A percentile compares a stretch with the other conserved stretches of the same genome.
Conservation (phyloP, 2,113 vertebrate species). For the Scophthalmus maximus region DNA sequence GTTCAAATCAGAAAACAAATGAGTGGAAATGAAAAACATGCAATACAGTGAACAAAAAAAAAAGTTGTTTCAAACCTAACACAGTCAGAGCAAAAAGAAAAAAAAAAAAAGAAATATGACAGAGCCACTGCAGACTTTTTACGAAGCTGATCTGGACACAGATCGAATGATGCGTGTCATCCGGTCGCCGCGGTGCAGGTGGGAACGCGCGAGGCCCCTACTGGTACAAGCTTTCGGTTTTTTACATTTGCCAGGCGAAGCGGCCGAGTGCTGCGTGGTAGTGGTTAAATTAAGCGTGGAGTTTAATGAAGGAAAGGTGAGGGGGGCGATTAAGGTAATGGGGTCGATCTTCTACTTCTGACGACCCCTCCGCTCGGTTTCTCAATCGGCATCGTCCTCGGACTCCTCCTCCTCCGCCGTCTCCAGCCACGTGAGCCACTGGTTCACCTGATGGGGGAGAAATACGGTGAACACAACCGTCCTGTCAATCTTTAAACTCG, state of each 20-base stretch:
- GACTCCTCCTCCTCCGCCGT: slow-evolving; percentile 99
- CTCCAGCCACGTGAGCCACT: slow-evolving; percentile 99
- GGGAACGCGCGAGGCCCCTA: slow-evolving; percentile 38
- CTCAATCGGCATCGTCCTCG: slow-evolving; percentile 97
- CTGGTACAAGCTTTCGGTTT: slow-evolving; percentile 77
- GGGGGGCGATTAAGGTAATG: slow-evolving; percentile 75
- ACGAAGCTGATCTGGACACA: slow-evolving; percentile 46
- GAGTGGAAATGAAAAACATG: slow-evolving; percentile 37
- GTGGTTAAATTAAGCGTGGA: slow-evolving; percentile 86
- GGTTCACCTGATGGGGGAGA: slow-evolving; percentile 88
- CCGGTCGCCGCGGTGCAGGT: slow-evolving; percentile 12
- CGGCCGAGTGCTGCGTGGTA: slow-evolving; percentile 84
- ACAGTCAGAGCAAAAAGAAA: neutral
- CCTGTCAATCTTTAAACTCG: neutral
- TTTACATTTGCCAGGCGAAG: slow-evolving; percentile 86
- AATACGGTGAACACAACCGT: neutral
- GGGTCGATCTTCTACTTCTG: slow-evolving; percentile 77
- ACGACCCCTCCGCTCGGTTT: slow-evolving; percentile 87
- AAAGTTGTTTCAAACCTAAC: slow-evolving; percentile 17
- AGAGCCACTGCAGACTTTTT: slow-evolving; percentile 51
- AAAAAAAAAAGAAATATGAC: slow-evolving; percentile 1
- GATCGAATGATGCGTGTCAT: slow-evolving; percentile 38
- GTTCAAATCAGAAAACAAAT: slow-evolving; percentile 12
- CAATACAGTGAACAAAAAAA: slow-evolving; percentile 19
- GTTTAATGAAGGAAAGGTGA: slow-evolving; percentile 52